A percentile compares a stretch with the other conserved stretches of the same genome.
Evolutionary conservation across 2,113 vertebrate genomes (phyloP).

Genomic region (Podocnemis expansa): DNA sequence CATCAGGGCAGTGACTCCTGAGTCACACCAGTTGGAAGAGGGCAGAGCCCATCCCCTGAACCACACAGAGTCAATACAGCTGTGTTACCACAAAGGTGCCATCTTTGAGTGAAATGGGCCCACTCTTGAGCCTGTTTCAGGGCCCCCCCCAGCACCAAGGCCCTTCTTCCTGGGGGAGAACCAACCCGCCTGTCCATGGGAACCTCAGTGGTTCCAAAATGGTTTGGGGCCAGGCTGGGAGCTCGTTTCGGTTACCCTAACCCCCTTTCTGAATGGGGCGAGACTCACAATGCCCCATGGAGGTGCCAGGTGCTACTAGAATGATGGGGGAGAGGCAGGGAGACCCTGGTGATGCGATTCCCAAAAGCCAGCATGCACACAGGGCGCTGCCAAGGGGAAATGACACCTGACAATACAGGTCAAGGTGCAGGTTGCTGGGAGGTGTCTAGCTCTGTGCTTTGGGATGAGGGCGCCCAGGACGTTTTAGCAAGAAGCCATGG

Average conservation of each 20-base stretch:
- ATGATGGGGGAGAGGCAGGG: too few relatives aligned
- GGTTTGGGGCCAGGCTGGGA: background rate
- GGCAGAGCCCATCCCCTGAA: background rate
- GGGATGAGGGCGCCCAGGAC: too few relatives aligned
- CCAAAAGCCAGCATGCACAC: too few relatives aligned
- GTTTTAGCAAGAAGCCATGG: too few relatives aligned
- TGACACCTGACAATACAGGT: too few relatives aligned
- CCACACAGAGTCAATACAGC: background rate
- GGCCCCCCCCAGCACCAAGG: accelerated
- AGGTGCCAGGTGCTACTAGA: too few relatives aligned
- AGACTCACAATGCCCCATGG: background rate
- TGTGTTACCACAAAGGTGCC: background rate
- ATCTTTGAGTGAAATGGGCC: background rate
- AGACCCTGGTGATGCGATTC: too few relatives aligned
- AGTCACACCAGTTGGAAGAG: background rate
- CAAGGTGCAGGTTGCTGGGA: too few relatives aligned
- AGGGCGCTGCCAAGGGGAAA: too few relatives aligned
- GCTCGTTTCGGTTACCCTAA: background rate
- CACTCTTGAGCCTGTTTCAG: background rate
- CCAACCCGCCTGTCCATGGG: background rate
- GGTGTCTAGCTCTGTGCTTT: too few relatives aligned
- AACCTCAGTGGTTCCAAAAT: background rate
- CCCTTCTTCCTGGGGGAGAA: background rate
- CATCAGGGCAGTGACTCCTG: background rate
- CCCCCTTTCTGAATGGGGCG: background rate